Conservation (phyloP, 2,888 invertebrate species). For the Xestia rhomboidea region DNA sequence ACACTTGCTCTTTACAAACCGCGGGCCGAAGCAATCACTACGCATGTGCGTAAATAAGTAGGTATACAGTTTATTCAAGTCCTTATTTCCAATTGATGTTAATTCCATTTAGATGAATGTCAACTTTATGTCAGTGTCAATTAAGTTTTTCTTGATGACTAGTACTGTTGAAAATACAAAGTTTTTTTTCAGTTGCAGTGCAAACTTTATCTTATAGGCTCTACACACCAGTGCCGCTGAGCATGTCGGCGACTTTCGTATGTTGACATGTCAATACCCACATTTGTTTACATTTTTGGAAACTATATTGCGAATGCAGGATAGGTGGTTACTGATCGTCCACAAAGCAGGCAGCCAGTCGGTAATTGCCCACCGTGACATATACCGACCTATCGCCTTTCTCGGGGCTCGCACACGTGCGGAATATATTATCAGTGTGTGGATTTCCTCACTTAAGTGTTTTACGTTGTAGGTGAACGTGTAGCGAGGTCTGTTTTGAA, state of each 20-base stretch:
- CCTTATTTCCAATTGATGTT: not conserved
- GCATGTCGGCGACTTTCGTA: not conserved
- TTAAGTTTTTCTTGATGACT: not conserved
- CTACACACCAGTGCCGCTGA: not conserved
- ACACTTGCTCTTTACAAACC: constrained; percentile 52
- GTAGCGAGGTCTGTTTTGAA: constrained; percentile 7
- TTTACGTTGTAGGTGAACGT: constrained; percentile 24
- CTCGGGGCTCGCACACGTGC: constrained; percentile 48
- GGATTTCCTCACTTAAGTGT: constrained; percentile 38
- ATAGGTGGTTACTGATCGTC: constrained; percentile 15
- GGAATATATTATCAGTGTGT: constrained; percentile 51
- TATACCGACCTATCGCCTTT: constrained; percentile 59
- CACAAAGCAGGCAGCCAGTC: constrained; percentile 31
- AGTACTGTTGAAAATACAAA: not conserved
- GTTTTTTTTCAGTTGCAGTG: not conserved
- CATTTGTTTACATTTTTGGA: not conserved
- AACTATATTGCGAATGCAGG: not conserved
- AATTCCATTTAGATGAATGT: not conserved
- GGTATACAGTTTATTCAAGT: not conserved
- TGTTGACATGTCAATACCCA: not conserved
- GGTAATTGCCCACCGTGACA: constrained; percentile 58
- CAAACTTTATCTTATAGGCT: not conserved
- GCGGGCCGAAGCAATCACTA: constrained; percentile 32
- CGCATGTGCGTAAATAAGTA: constrained; percentile 14
- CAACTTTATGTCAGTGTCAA: not conserved